phyloP scores from a whole-genome alignment of 2,113 vertebrate species.

The Argyrosomus japonicus region DNA sequence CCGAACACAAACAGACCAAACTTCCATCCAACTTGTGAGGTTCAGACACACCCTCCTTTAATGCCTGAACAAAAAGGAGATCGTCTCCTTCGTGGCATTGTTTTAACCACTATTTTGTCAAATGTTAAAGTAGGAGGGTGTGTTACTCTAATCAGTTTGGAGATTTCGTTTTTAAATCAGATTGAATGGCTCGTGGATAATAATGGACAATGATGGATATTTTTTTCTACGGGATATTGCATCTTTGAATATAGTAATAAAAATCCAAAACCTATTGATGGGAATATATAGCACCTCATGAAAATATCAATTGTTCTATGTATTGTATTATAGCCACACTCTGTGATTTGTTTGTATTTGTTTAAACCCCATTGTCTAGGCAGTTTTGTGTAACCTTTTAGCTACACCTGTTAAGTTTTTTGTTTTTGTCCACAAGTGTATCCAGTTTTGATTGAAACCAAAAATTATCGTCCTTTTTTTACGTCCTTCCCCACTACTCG shows the following conservation, averaged over 20 bases:
- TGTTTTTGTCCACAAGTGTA: conserved; percentile 51
- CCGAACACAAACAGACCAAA: conserved; percentile 89
- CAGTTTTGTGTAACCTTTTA: conserved; percentile 62
- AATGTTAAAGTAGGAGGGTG: conserved; percentile 69
- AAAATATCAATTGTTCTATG: conserved; percentile 64
- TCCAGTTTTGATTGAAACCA: conserved; percentile 68
- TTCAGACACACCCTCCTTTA: conserved; percentile 76
- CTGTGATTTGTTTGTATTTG: conserved; percentile 69
- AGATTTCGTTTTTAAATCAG: conserved; percentile 65
- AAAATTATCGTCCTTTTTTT: conserved; percentile 64
- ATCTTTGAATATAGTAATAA: conserved; percentile 67
- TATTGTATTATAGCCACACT: conserved; percentile 69
- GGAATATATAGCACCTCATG: conserved; percentile 68
- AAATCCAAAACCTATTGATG: conserved; percentile 54
- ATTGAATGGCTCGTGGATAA: conserved; percentile 55
- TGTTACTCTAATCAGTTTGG: conserved; percentile 60
- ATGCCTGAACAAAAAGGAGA: conserved; percentile 45
- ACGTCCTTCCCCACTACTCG: conserved; percentile 30
- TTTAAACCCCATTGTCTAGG: conserved; percentile 51
- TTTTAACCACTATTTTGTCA: conserved; percentile 54
- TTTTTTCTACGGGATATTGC: conserved; percentile 65
- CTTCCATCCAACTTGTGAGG: conserved; percentile 95
- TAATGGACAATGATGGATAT: conserved; percentile 45
- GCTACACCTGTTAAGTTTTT: conserved; percentile 30
- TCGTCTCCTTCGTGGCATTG: conserved; percentile 26